Evolutionary conservation across 2,888 invertebrate species (phyloP), one percentile per base, ranked within the genome.

Genomic region (Siphlonurus alternatus): DNA sequence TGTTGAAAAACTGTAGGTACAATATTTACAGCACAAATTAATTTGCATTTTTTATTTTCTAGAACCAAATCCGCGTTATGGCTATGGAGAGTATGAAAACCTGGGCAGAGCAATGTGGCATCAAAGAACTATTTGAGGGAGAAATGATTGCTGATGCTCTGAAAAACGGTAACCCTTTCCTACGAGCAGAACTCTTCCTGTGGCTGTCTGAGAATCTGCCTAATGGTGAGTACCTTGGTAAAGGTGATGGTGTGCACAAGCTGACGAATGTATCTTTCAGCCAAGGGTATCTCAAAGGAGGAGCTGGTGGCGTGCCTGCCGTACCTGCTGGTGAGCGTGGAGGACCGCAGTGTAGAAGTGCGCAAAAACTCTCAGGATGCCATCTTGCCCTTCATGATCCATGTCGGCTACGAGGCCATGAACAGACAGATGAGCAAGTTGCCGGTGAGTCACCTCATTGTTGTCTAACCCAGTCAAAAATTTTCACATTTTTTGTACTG

Each of bases 291-390:
- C 70, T 81, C 88, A 0, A 89, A 88, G 71, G 90, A 92, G 68
- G 96, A 96, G 76, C 76, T 97, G 1, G 74, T 83, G 0, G 76
- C 84, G 1, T 89, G 92, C 75, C 76, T 95, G 65, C 88, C 90
- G 0, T 79, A 83, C 69, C 76, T 97, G 63, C 93, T 85, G 76
- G 81, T 83, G 53, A 90, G 92, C 71, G 76, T 96, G 65, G 95
- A 94, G 73, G 96, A 97, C 77, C 83, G 97, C 64, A 92, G 88
- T 72, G 88, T 85, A 0, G 95, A 95, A 69, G 95, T 97, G 2
- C 81, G 96, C 15, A 93, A 93, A 73, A 90, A 88, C 71, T 88
- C 94, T 1, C 87, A 87, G 64, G 95, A 95, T 73, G 90, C 93
- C 56, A 85, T 95, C 53, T 77, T 94, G 59, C 94, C 94, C 2